Conservation (phyloP, 2,113 vertebrate species). For the Oriolus oriolus region DNA sequence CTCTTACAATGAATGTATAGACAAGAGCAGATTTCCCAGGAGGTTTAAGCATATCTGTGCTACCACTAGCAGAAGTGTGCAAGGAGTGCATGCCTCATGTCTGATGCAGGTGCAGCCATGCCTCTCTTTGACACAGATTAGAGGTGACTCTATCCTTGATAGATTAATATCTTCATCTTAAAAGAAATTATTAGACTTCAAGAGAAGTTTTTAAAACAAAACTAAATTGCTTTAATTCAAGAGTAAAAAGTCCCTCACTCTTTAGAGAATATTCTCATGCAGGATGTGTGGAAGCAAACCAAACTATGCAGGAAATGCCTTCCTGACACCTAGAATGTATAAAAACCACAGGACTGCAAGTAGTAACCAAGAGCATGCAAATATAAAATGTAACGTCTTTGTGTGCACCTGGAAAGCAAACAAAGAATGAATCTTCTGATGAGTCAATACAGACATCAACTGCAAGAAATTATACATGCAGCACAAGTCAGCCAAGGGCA, state of each 20-base stretch:
- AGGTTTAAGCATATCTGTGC: not conserved
- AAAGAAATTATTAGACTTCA: not conserved
- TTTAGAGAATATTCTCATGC: not conserved
- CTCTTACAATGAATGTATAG: not conserved
- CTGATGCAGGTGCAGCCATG: not conserved
- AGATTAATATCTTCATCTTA: not conserved
- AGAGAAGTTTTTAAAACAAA: not conserved
- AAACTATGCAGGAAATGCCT: not conserved
- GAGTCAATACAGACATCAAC: not conserved
- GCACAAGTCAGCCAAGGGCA: not conserved
- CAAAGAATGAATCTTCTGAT: not conserved
- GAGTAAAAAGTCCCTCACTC: not conserved
- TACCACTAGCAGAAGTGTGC: not conserved
- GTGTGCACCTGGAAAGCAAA: not conserved
- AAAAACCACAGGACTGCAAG: not conserved
- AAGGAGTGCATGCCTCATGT: not conserved
- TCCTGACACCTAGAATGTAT: not conserved
- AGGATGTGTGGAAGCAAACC: not conserved
- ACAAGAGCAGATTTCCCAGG: not conserved
- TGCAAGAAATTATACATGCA: not conserved
- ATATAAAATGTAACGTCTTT: not conserved
- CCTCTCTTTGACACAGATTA: not conserved
- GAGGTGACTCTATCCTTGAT: not conserved
- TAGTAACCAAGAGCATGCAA: not conserved
- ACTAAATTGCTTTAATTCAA: not conserved